Evolutionary conservation across 2,888 invertebrate genomes (phyloP).

Genomic region (Ochropleura leucogaster): DNA sequence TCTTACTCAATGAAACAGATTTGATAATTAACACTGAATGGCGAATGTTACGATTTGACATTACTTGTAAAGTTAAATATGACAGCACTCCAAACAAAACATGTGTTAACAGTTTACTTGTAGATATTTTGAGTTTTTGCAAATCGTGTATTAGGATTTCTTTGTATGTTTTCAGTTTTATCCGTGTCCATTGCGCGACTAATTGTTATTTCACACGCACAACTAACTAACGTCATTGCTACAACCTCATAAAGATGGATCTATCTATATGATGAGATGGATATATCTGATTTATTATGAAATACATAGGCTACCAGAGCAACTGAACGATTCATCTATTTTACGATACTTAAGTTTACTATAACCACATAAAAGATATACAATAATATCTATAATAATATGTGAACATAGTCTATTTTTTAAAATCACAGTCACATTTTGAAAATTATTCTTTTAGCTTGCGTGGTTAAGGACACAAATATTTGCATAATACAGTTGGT

Average conservation of each 20-base stretch:
- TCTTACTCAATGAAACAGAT: neutral
- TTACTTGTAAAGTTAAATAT: no score
- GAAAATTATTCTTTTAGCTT: neutral
- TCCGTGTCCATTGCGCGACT: neutral
- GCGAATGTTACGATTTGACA: neutral
- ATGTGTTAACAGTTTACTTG: neutral
- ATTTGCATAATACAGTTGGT: neutral
- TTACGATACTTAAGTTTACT: neutral
- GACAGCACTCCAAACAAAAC: neutral
- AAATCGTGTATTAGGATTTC: neutral
- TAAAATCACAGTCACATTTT: no score
- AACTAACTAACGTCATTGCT: conserved; percentile 10
- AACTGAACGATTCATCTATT: neutral
- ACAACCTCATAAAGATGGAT: neutral
- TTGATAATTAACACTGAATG: neutral
- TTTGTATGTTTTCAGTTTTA: conserved; percentile 2
- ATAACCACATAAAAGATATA: no score
- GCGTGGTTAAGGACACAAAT: neutral
- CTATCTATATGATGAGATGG: no score
- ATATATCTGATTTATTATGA: conserved; percentile 11
- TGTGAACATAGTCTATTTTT: no score
- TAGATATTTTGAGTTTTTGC: conserved; percentile 3
- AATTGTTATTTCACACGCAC: conserved; percentile 41
- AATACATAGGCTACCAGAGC: neutral
- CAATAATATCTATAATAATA: no score